Evolutionary conservation across 2,888 invertebrate genomes (phyloP).

Genomic region (Peribatodes rhomboidaria): DNA sequence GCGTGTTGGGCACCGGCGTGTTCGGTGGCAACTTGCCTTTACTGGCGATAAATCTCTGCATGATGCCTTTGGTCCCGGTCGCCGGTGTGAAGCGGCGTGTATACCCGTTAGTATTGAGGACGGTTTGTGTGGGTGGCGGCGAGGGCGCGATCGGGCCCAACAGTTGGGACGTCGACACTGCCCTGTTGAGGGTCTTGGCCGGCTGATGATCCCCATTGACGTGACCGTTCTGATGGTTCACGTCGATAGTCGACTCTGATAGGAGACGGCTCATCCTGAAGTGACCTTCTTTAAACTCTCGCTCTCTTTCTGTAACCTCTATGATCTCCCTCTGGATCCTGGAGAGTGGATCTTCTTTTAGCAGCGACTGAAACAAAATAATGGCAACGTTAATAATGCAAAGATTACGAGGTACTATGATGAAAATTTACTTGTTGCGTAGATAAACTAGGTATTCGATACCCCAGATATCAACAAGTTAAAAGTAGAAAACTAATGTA

Average conservation of each 20-base stretch:
- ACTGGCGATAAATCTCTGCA: slow-evolving; percentile 94
- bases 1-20: slow-evolving; percentile 63
- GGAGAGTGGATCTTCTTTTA: slow-evolving; percentile 90
- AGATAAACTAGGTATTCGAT: too few species aligned
- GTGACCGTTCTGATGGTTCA: slow-evolving; percentile 79
- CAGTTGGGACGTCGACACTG: slow-evolving; percentile 80
- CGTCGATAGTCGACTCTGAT: slow-evolving; percentile 81
- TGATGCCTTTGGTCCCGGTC: slow-evolving; percentile 91
- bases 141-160: slow-evolving; percentile 74
- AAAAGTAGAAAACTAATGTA: neutral
- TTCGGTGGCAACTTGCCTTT: slow-evolving; percentile 89
- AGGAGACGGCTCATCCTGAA: slow-evolving; percentile 78
- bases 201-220: slow-evolving; percentile 72
- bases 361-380: slow-evolving; percentile 78
- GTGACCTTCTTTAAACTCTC: slow-evolving; percentile 90
- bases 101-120: slow-evolving; percentile 81
- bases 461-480: too few species aligned
- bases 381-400: slow-evolving; percentile 3
- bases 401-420: too few species aligned
- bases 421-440: too few species aligned
- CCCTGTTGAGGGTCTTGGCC: slow-evolving; percentile 70
- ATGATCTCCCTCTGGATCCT: slow-evolving; percentile 96
- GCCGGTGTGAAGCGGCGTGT: slow-evolving; percentile 88
- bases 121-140: slow-evolving; percentile 68
- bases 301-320: slow-evolving; percentile 94